phyloP scores from a whole-genome alignment of 2,797 vertebrate species.

The Pristis pectinata region DNA sequence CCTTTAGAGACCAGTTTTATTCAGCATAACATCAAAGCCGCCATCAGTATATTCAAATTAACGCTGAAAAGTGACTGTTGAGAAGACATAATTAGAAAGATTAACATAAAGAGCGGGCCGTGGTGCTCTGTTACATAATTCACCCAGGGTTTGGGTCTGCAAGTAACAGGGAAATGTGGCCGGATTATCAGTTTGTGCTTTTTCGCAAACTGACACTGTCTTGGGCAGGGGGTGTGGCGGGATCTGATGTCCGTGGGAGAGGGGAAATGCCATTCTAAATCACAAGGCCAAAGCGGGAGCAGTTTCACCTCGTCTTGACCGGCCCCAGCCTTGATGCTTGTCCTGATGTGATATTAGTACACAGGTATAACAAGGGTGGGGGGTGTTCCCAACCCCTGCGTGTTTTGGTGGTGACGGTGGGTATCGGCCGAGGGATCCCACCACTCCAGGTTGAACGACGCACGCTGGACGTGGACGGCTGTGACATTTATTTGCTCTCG shows the following conservation, averaged over 20 bases:
- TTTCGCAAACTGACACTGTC: too few species aligned
- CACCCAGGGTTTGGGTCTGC: background rate
- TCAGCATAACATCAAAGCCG: slow-evolving; percentile 9
- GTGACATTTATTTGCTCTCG: too few species aligned
- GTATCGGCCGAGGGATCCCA: background rate
- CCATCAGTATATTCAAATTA: background rate
- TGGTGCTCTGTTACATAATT: background rate
- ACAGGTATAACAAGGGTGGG: background rate
- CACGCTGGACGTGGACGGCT: background rate
- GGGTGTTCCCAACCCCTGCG: background rate
- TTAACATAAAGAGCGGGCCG: background rate
- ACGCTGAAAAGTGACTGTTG: background rate
- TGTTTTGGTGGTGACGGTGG: background rate
- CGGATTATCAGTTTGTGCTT: background rate
- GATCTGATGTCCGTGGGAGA: too few species aligned
- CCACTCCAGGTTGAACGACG: background rate
- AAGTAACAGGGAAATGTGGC: background rate
- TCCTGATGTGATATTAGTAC: background rate
- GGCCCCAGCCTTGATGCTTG: background rate
- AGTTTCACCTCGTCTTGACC: background rate
- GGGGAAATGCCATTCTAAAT: background rate
- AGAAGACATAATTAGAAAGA: background rate
- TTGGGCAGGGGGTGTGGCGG: too few species aligned
- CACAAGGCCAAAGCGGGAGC: background rate
- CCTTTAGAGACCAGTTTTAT: background rate